A percentile compares a stretch with the other conserved stretches of the same genome.
These are phyloP conservation scores for Anarrhichthys ocellatus DNA, from an alignment of 2,113 vertebrate species.

Conservation along the genomic window DNA sequence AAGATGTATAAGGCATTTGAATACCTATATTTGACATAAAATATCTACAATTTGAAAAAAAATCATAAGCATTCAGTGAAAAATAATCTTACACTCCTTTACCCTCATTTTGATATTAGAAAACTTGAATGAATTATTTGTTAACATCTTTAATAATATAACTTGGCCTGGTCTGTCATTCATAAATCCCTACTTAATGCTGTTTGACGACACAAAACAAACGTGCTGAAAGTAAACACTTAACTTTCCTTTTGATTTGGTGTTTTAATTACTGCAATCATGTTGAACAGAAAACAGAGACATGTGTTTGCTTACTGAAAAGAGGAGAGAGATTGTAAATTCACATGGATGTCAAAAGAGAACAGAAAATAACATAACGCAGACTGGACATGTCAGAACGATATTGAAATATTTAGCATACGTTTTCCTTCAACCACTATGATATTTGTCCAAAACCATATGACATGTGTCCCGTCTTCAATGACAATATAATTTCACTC, in stretches of 20 bases:
- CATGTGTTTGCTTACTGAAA: conserved; percentile 7
- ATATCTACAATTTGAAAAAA: background rate
- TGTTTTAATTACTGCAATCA: conserved; percentile 67
- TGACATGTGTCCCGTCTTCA: background rate
- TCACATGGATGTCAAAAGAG: conserved; percentile 27
- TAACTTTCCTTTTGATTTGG: conserved; percentile 34
- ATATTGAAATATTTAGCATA: conserved; percentile 14
- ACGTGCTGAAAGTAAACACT: conserved; percentile 3
- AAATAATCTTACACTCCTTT: background rate
- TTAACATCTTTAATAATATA: background rate
- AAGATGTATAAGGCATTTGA: background rate
- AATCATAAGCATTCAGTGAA: background rate
- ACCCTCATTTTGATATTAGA: background rate
- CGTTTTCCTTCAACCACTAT: background rate
- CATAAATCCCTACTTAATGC: background rate
- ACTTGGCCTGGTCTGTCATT: background rate
- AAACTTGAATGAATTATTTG: background rate
- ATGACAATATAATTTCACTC: background rate
- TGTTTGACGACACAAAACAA: background rate
- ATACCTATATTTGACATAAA: background rate
- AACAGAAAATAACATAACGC: conserved; percentile 18
- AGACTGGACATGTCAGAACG: background rate
- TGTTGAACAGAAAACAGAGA: conserved; percentile 51
- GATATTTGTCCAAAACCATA: background rate
- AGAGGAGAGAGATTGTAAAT: conserved; percentile 33